These are phyloP conservation scores for Syndactyla subalaris DNA, from an alignment of 2,797 vertebrate genomes.

Conservation along the genomic window DNA sequence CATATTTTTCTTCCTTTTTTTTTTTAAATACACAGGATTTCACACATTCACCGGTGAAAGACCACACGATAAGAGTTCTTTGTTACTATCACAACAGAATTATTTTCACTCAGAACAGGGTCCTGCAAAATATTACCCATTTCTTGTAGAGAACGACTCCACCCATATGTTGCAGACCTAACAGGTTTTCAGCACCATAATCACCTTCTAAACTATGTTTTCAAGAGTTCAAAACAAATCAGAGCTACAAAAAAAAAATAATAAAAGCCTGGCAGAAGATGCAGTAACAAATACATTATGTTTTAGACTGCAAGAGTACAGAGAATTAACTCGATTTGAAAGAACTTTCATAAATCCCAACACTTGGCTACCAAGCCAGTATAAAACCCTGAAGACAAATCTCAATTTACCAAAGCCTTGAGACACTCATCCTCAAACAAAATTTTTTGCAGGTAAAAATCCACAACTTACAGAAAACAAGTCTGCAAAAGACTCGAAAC, in stretches of 20 bases:
- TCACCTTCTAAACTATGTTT: not conserved
- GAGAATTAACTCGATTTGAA: not conserved
- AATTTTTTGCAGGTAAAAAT: not conserved
- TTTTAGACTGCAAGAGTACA: not conserved
- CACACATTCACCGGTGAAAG: not conserved
- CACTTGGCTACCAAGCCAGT: not conserved
- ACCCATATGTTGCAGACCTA: not conserved
- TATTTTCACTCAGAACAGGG: not conserved
- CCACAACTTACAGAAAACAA: not conserved
- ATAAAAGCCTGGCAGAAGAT: not conserved
- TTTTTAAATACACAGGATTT: not conserved
- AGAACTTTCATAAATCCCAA: not conserved
- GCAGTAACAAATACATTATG: not conserved
- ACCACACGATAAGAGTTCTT: not conserved
- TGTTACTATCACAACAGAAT: not conserved
- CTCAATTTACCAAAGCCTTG: not conserved
- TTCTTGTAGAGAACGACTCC: not conserved
- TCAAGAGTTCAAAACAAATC: not conserved
- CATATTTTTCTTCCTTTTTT: not conserved
- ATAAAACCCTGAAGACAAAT: not conserved
- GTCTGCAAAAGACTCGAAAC: not conserved
- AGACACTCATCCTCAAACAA: not conserved
- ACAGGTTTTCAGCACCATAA: not conserved
- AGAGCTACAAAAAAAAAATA: not conserved
- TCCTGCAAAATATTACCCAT: not conserved